Evolutionary conservation across 2,888 invertebrate species (phyloP), one percentile per base, ranked within the genome.

Genomic region (Sinopyrophorus schimmeli): DNA sequence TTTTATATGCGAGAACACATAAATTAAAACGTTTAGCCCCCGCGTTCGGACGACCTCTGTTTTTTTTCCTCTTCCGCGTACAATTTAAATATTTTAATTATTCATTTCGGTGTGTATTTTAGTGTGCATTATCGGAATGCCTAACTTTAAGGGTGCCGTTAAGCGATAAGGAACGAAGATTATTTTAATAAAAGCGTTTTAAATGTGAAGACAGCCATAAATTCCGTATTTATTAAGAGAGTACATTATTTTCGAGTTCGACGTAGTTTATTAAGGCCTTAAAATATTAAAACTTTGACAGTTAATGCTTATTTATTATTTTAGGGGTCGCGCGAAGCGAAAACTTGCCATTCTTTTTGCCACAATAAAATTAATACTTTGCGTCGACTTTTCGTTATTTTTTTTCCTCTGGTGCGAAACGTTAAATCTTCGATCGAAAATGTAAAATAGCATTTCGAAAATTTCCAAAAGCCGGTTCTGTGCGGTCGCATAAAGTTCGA

Each of bases 251-350:
- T 41, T 26, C 30, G 23, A 31, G 26, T 40, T 47, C 47, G 41
- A 47, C 34, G 47, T 31, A 28, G 39, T 17, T 23, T 34, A 16
- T 40, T 41, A 47, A n/a, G n/a, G 17, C 41, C 41, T 26, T 47
- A 30, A 47, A 47, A 41, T 39, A 32, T 39, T 31, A 39, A 47
- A 47, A 47, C 20, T 47, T 47, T 32, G 47, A 47, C 47, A 47
- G 38, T 47, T 47, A 47, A 47, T 47, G 12, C 39, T 47, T 47
- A 47, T 47, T 47, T 47, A 47, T 47, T 47, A 34, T 47, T 47
- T 39, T 47, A 24, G 27, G n/a, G n/a, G n/a, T n/a, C n/a, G n/a
- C n/a, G n/a, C n/a, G n/a, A n/a, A 10, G 14, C 16, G 20, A 34
- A 12, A 12, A 26, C 12, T 26, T 26, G n/a, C n/a, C n/a, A n/a